phyloP scores from a whole-genome alignment of 2,888 invertebrate genomes.

The Alloscopus bannaensis region DNA sequence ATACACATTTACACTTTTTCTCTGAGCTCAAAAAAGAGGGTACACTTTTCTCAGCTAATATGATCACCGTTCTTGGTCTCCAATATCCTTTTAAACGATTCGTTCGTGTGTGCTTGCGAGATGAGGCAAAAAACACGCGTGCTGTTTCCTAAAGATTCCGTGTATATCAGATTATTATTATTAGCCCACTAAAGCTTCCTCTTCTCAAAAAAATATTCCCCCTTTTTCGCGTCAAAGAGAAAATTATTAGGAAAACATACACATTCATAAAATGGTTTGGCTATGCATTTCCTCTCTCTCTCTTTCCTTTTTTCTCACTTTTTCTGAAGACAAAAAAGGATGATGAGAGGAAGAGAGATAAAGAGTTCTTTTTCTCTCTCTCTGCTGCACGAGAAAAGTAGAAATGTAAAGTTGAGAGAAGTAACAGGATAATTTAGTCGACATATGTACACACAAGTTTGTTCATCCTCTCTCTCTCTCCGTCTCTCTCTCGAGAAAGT shows the following conservation, averaged over 20 bases:
- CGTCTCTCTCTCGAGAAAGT: conserved; percentile 25
- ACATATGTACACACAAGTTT: conserved; percentile 44
- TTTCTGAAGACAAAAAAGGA: too few relatives aligned
- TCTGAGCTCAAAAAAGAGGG: too few relatives aligned
- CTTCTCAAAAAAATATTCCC: conserved; percentile 39
- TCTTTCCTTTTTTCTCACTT: too few relatives aligned
- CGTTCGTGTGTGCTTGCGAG: conserved; percentile 18
- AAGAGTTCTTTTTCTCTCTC: neutral
- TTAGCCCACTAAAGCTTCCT: conserved; percentile 24
- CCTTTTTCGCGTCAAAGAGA: conserved; percentile 22
- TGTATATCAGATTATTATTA: conserved; percentile 41
- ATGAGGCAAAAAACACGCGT: too few relatives aligned
- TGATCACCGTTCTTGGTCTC: too few relatives aligned
- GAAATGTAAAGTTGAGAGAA: neutral
- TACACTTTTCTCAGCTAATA: too few relatives aligned
- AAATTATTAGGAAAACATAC: conserved; percentile 29
- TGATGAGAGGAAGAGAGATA: neutral
- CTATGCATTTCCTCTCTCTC: conserved; percentile 13
- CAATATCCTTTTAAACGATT: too few relatives aligned
- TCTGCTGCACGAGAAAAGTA: neutral
- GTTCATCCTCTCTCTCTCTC: too few relatives aligned
- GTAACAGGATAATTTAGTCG: conserved; percentile 48
- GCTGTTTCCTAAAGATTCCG: too few relatives aligned
- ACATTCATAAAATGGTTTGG: neutral
- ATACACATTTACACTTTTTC: neutral